phyloP scores from a whole-genome alignment of 2,113 vertebrate species.

The Proterorhinus semilunaris region DNA sequence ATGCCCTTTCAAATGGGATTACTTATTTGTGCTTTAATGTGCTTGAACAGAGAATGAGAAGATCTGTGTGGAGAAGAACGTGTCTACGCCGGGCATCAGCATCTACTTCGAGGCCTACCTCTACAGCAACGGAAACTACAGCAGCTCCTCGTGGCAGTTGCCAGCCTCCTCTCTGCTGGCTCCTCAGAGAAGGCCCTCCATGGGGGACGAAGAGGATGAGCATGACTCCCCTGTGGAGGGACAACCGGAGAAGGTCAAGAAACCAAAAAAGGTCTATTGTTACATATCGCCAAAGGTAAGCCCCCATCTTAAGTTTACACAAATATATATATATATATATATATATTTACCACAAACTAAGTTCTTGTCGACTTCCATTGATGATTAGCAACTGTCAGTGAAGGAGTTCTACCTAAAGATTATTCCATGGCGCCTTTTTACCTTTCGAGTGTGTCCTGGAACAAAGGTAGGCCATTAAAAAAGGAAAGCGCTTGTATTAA shows the following conservation, averaged over 20 bases:
- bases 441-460: slow-evolving; percentile 96
- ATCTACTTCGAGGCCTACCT: slow-evolving; percentile 98
- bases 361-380: background rate
- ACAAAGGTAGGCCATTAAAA: slow-evolving; percentile 86
- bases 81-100: slow-evolving; percentile 93
- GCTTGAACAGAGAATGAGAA: slow-evolving; percentile 87
- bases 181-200: slow-evolving; percentile 88
- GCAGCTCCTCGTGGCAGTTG: slow-evolving; percentile 86
- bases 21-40: background rate
- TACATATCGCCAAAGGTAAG: slow-evolving; percentile 98
- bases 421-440: slow-evolving; percentile 98
- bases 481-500: background rate
- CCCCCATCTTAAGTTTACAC: background rate
- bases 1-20: background rate
- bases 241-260: slow-evolving; percentile 93
- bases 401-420: slow-evolving; percentile 99
- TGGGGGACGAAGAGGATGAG: slow-evolving; percentile 87
- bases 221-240: slow-evolving; percentile 88
- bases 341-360: background rate
- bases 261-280: slow-evolving; percentile 99
- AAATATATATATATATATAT: background rate
- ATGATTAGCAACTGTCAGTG: slow-evolving; percentile 94
- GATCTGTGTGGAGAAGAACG: slow-evolving; percentile 93
- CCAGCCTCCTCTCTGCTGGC: slow-evolving; percentile 81
- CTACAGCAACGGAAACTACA: slow-evolving; percentile 87